Conservation (phyloP, 2,888 invertebrate species). For the Lathronympha strigana region DNA sequence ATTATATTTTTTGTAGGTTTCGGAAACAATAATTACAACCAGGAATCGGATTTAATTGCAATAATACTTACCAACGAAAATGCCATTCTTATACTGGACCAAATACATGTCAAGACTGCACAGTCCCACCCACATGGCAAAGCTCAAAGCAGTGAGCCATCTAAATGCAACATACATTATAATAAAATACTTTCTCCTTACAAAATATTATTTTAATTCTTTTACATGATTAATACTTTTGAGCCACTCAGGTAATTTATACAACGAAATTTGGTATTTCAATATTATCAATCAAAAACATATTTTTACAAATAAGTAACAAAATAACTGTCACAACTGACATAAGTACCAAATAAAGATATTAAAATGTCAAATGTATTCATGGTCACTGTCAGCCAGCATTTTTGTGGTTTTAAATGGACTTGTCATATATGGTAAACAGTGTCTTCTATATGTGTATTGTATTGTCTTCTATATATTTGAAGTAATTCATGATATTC, state of each 20-base stretch:
- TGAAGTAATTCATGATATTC: background rate
- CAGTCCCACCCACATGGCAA: slow-evolving; percentile 69
- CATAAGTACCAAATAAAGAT: slow-evolving; percentile 40
- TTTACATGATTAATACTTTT: slow-evolving; percentile 20
- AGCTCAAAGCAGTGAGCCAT: slow-evolving; percentile 65
- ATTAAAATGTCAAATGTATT: background rate
- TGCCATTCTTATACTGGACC: slow-evolving; percentile 40
- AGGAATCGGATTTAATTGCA: background rate
- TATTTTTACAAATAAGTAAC: slow-evolving; percentile 50
- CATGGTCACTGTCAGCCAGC: slow-evolving; percentile 3
- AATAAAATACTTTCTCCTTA: slow-evolving; percentile 43
- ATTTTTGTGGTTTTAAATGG: background rate
- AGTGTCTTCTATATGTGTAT: too few species aligned
- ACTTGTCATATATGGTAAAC: too few species aligned
- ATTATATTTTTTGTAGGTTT: too few species aligned
- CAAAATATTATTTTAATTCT: slow-evolving; percentile 45
- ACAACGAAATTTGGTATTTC: slow-evolving; percentile 58
- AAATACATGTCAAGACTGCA: slow-evolving; percentile 59
- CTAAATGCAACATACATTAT: slow-evolving; percentile 76
- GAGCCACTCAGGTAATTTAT: slow-evolving; percentile 45
- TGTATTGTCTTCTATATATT: too few species aligned
- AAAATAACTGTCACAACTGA: slow-evolving; percentile 52
- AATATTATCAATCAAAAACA: slow-evolving; percentile 50
- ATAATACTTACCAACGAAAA: slow-evolving; percentile 3
- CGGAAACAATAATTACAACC: too few species aligned